Conservation (phyloP, 2,888 invertebrate genomes). For the Calameuta filiformis region DNA sequence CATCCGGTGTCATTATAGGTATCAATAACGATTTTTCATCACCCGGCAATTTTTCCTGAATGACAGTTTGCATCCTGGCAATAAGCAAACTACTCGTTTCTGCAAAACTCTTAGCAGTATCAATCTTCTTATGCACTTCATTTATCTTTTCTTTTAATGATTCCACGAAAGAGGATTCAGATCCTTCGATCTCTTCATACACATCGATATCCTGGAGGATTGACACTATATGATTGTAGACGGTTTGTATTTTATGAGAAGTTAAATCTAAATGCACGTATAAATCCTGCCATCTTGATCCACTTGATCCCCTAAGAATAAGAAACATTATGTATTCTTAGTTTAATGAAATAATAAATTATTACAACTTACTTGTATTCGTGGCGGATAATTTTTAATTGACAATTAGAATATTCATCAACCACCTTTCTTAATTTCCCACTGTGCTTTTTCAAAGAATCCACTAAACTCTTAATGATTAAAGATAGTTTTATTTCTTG, state of each 20-base stretch:
- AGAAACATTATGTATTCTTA: background rate
- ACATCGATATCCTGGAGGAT: slow-evolving; percentile 51
- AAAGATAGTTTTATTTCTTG: slow-evolving; percentile 38
- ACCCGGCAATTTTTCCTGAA: background rate
- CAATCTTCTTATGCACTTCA: slow-evolving; percentile 49
- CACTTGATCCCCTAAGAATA: slow-evolving; percentile 34
- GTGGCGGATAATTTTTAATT: slow-evolving; percentile 34
- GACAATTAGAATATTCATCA: slow-evolving; percentile 40
- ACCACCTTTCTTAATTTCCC: slow-evolving; percentile 37
- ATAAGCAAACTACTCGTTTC: slow-evolving; percentile 53
- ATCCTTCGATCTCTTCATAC: slow-evolving; percentile 24
- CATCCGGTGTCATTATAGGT: background rate
- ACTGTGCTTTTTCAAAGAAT: slow-evolving; percentile 33
- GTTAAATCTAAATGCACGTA: slow-evolving; percentile 55
- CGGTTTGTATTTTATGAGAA: slow-evolving; percentile 52
- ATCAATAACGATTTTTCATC: background rate
- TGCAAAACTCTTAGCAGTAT: slow-evolving; percentile 52
- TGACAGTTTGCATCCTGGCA: slow-evolving; percentile 32
- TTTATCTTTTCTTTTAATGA: slow-evolving; percentile 42
- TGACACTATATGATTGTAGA: slow-evolving; percentile 45
- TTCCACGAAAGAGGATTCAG: slow-evolving; percentile 31
- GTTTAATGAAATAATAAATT: too few relatives aligned
- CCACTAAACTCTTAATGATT: slow-evolving; percentile 36
- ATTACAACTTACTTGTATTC: slow-evolving; percentile 36
- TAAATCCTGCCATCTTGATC: slow-evolving; percentile 55